phyloP scores from a whole-genome alignment of 30 jellyfish, hydroid and myxozoan genomes.

The Catostylus mosaicus region DNA sequence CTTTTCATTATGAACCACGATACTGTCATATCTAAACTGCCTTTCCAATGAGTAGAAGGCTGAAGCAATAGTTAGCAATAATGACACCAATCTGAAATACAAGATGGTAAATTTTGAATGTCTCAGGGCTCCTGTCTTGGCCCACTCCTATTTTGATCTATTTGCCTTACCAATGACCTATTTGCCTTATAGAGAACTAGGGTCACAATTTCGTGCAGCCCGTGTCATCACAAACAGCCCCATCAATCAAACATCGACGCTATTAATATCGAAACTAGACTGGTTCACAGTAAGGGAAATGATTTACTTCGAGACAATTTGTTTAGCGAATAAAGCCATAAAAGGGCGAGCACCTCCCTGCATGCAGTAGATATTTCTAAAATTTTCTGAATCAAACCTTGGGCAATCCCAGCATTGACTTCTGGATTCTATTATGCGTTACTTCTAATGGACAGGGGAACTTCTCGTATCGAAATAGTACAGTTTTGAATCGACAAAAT shows the following conservation, averaged over 20 bases:
- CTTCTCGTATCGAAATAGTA: background rate
- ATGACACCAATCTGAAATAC: no score
- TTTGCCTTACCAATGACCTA: no score
- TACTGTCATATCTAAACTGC: no score
- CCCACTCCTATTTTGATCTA: no score
- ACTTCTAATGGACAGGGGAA: background rate
- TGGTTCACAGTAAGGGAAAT: background rate
- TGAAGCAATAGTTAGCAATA: no score
- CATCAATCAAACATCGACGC: background rate
- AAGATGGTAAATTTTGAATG: no score
- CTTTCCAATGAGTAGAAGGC: no score
- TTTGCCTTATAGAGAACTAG: no score
- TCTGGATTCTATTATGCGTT: background rate
- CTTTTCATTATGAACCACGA: no score
- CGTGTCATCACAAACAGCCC: background rate
- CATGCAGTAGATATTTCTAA: background rate
- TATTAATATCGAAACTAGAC: background rate
- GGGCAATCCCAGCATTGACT: background rate
- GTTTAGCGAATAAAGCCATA: background rate
- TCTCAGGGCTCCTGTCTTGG: no score
- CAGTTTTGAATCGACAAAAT: background rate
- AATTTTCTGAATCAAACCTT: background rate
- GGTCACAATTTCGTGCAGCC: no score
- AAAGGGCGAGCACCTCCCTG: background rate
- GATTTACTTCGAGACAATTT: background rate